These are phyloP conservation scores for Cardiocondyla obscurior DNA, from an alignment of 1,140 invertebrate genomes.

Conservation along the genomic window DNA sequence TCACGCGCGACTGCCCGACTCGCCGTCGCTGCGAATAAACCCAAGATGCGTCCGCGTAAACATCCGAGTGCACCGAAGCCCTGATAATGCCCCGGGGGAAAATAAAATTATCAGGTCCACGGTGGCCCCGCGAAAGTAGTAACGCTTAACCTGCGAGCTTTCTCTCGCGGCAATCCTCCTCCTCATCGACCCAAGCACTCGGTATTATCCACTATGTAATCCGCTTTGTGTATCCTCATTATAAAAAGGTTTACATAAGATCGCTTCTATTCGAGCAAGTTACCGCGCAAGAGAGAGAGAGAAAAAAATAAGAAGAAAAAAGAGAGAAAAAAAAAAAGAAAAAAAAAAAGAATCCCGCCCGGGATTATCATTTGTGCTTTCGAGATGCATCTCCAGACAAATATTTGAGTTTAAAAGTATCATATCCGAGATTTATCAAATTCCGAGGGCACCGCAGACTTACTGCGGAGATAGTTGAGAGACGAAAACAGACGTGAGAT, in stretches of 20 bases:
- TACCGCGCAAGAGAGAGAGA: no score
- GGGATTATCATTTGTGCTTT: neutral
- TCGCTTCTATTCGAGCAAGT: neutral
- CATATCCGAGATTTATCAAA: neutral
- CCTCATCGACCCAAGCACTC: neutral
- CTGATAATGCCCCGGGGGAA: neutral
- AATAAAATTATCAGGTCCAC: neutral
- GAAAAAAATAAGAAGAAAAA: no score
- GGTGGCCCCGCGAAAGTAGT: no score
- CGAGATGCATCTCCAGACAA: neutral
- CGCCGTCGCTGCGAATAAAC: neutral
- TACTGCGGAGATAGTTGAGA: neutral
- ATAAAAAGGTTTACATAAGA: conserved; percentile 29
- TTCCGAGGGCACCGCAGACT: neutral
- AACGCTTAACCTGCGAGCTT: neutral
- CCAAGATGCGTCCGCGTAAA: neutral
- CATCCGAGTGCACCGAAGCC: neutral
- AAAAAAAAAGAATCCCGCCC: neutral
- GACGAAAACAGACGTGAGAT: neutral
- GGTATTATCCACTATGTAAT: conserved; percentile 33
- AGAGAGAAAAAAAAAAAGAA: no score
- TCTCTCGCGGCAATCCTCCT: neutral
- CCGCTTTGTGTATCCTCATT: conserved; percentile 45
- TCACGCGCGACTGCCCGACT: neutral
- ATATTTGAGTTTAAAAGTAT: neutral